A percentile compares a stretch with the other conserved stretches of the same genome.
These are phyloP conservation scores for Myotis pilosus DNA, from an alignment of 2,797 vertebrate genomes.

Conservation along the genomic window DNA sequence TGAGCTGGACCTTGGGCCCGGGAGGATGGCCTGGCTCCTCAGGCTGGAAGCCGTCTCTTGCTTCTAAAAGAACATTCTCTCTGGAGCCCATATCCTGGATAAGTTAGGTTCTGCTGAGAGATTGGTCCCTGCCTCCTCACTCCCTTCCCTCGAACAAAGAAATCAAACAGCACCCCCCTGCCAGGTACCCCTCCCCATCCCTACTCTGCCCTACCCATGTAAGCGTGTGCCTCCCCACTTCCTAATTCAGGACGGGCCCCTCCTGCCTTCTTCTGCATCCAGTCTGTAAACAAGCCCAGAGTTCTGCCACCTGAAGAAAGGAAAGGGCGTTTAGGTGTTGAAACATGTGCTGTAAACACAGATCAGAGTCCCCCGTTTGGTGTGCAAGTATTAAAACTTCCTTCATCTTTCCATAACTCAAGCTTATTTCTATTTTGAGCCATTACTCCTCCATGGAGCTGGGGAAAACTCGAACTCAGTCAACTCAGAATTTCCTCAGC, in stretches of 20 bases:
- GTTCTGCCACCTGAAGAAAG: background rate
- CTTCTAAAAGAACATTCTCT: background rate
- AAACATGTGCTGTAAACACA: background rate
- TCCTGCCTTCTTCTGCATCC: background rate
- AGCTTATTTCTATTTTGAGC: background rate
- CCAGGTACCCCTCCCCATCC: rapidly evolving
- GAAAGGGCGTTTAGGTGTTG: background rate
- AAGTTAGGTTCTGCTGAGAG: background rate
- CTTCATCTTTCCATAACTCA: background rate
- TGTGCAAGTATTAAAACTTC: background rate
- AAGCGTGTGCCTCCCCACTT: background rate
- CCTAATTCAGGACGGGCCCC: background rate
- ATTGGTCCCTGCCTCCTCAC: background rate
- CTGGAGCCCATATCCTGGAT: background rate
- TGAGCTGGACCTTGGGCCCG: background rate
- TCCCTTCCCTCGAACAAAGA: background rate
- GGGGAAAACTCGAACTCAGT: background rate
- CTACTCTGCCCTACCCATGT: background rate
- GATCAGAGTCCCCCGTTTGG: rapidly evolving
- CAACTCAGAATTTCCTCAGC: background rate
- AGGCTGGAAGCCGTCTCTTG: background rate
- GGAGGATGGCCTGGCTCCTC: background rate
- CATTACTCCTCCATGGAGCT: background rate
- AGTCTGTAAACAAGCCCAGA: background rate
- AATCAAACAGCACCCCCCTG: background rate